Percentiles rank a stretch among this genome's conserved stretches.
Conservation (phyloP, 2,797 vertebrate genomes). For the Choloepus didactylus region DNA sequence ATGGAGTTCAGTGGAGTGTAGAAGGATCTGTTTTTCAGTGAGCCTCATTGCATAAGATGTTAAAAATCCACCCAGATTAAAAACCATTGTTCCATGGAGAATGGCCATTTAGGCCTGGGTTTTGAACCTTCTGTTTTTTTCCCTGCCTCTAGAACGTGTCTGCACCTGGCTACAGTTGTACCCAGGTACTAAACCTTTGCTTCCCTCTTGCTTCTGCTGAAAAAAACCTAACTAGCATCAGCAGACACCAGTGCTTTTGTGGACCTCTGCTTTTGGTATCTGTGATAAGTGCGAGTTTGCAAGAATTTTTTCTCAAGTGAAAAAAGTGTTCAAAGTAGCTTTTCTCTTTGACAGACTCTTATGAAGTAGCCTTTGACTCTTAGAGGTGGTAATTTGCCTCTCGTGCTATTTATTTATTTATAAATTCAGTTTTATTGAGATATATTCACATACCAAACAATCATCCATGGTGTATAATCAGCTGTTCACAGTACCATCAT, state of each 20-base stretch:
- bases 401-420: background rate
- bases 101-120: background rate
- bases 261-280: background rate
- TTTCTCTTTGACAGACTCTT: background rate
- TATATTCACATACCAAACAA: too few species aligned
- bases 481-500: too few species aligned
- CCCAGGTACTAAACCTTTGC: conserved; percentile 29
- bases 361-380: background rate
- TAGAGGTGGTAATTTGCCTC: background rate
- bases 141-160: background rate
- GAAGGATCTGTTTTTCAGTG: conserved; percentile 37
- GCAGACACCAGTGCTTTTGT: conserved; percentile 40
- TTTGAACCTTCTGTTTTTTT: background rate
- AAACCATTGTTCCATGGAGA: background rate
- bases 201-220: conserved; percentile 49
- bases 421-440: too few species aligned
- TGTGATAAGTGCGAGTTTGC: conserved; percentile 20
- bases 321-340: background rate
- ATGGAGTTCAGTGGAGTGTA: conserved; percentile 14
- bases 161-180: conserved; percentile 31
- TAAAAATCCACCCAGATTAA: conserved; percentile 59
- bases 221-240: background rate
- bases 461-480: too few species aligned
- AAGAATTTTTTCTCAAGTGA: background rate
- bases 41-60: conserved; percentile 29